These are phyloP conservation scores for Ganaspis sp. DNA, from an alignment of 1,140 invertebrate species.

Conservation along the genomic window DNA sequence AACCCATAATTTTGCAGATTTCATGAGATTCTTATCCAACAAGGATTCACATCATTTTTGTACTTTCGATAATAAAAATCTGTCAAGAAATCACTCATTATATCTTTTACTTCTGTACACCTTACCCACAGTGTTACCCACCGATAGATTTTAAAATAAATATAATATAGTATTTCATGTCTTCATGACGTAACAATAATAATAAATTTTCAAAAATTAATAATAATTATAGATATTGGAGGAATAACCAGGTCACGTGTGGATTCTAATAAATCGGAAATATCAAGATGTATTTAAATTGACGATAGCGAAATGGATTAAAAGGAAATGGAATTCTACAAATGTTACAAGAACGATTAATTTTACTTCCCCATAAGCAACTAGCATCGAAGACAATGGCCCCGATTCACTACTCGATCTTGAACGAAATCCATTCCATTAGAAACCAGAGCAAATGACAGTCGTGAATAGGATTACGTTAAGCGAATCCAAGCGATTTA, in stretches of 20 bases:
- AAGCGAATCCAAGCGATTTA: slow-evolving; percentile 2
- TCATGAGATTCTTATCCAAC: too few relatives aligned
- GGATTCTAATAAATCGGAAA: background rate
- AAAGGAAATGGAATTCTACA: background rate
- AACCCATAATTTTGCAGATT: too few relatives aligned
- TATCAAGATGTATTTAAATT: background rate
- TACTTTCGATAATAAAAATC: too few relatives aligned
- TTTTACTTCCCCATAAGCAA: background rate
- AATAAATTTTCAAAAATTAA: too few relatives aligned
- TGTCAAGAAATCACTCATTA: too few relatives aligned
- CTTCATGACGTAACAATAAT: too few relatives aligned
- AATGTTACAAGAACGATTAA: background rate
- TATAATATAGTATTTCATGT: too few relatives aligned
- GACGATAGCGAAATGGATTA: background rate
- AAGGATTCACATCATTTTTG: too few relatives aligned
- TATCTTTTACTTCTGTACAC: too few relatives aligned
- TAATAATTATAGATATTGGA: too few relatives aligned
- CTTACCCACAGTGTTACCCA: too few relatives aligned
- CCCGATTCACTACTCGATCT: background rate
- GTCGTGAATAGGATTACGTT: background rate
- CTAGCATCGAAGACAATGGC: slow-evolving; percentile 14
- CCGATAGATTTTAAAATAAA: too few relatives aligned
- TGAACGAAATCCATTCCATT: slow-evolving; percentile 4
- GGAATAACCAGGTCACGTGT: background rate
- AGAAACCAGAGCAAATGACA: slow-evolving; percentile 15